Evolutionary conservation across 37 sponge, comb jelly and placozoan species (phyloP), one percentile per base, ranked within the genome.

Genomic region (Spongilla lacustris): DNA sequence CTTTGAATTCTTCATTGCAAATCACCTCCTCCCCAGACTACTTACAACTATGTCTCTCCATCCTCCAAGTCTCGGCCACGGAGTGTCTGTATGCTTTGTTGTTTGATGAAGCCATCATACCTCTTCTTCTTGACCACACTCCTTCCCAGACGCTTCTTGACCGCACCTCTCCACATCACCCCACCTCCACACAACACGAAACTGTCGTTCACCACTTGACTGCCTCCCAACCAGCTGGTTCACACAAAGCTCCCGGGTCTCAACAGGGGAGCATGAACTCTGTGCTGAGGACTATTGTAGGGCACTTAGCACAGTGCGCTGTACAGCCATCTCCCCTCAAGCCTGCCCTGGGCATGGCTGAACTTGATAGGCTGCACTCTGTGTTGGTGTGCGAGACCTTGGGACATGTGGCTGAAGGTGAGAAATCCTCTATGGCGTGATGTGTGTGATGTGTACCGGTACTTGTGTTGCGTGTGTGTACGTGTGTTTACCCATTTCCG

Each of bases 291-390:
- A 80, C 79, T 23, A 69, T 84, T 5, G 24, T 89, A 36, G 78
- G 26, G 68, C 67, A 67, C 17, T 48, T 89, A 2, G 71, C 58
- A 11, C 28, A 41, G 12, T 30, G 89, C 46, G 84, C 89, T 1
- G 49, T 83, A 26, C 71, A 89, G 50, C 89, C 89, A 12, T 89
- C 89, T 17, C 85, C 85, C 23, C 84, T 89, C 68, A 73, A 41
- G 31, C 78, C 78, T 1, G 36, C 80, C 17, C 70, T 89, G 46
- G 84, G 74, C 23, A 23, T 78, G 70, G 66, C 66, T 21, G 89
- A 89, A 41, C 77, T 89, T 26, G 79, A 83, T 68, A 83, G 68
- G 36, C 26, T 89, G 0, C 78, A 73, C 27, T 29, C 84, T 36
- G 48, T 78, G 25, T 46, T 89, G 29, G 27, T 21, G 19, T 67